These are phyloP conservation scores for Meteorus colon DNA, from an alignment of 2,888 invertebrate genomes.

Conservation along the genomic window DNA sequence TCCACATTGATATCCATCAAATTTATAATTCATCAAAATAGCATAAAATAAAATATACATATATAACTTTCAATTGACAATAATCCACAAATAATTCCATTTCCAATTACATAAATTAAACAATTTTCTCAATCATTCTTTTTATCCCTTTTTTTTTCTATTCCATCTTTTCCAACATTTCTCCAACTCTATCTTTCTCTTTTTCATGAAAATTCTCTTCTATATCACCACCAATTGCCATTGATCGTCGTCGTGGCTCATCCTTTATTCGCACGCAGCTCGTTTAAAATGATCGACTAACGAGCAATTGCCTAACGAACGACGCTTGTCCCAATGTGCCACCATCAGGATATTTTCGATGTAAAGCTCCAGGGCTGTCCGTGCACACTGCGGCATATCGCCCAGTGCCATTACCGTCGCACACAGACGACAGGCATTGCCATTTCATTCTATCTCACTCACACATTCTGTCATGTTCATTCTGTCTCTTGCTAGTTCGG, in stretches of 20 bases:
- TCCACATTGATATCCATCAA: too few species aligned
- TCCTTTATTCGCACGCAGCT: neutral
- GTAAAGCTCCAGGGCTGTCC: slow-evolving; percentile 15
- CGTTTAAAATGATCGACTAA: slow-evolving; percentile 39
- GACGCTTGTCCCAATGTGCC: slow-evolving; percentile 31
- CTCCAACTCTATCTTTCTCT: neutral
- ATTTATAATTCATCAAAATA: too few species aligned
- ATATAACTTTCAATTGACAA: too few species aligned
- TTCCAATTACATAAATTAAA: too few species aligned
- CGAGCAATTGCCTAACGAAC: slow-evolving; percentile 45
- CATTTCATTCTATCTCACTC: too few species aligned
- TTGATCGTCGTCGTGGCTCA: slow-evolving; percentile 15
- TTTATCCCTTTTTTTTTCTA: too few species aligned
- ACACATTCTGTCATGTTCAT: too few species aligned
- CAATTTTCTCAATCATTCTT: too few species aligned
- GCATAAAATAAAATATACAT: too few species aligned
- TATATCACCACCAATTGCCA: slow-evolving; percentile 10
- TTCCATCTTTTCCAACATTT: neutral
- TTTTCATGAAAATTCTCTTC: too few species aligned
- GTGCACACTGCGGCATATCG: slow-evolving; percentile 28
- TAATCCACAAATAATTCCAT: too few species aligned
- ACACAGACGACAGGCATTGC: slow-evolving; percentile 9
- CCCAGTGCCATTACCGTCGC: slow-evolving; percentile 30
- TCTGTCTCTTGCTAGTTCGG: slow-evolving; percentile 3
- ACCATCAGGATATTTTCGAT: slow-evolving; percentile 37